Evolutionary conservation across 1,140 invertebrate species (phyloP).

Genomic region (Papilio glaucus): DNA sequence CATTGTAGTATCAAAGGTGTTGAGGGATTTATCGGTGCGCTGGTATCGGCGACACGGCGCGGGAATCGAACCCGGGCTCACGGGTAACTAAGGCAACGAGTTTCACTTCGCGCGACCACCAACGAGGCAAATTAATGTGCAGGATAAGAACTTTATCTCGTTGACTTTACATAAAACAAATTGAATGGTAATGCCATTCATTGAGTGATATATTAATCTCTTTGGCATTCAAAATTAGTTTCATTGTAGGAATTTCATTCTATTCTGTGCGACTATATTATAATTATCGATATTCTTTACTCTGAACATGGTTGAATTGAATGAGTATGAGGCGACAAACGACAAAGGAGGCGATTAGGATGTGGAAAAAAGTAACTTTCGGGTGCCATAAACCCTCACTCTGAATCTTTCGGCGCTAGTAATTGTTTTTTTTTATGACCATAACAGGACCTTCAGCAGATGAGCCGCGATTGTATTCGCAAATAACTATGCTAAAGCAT

Average conservation of each 20-base stretch:
- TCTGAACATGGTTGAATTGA: too few species aligned
- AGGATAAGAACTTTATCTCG: constrained; percentile 31
- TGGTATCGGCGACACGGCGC: constrained; percentile 62
- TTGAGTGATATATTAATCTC: constrained; percentile 5
- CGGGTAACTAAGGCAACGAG: constrained; percentile 51
- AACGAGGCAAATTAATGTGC: constrained; percentile 38
- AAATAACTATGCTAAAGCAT: not conserved
- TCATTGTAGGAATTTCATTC: not conserved
- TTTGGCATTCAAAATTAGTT: not conserved
- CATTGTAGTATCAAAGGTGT: constrained; percentile 72
- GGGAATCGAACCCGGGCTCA: constrained; percentile 66
- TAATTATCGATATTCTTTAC: too few species aligned
- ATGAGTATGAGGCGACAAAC: too few species aligned
- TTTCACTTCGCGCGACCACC: constrained; percentile 45
- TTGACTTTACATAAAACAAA: constrained; percentile 31
- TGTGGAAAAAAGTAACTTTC: too few species aligned
- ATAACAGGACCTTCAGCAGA: too few species aligned
- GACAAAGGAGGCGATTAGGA: too few species aligned
- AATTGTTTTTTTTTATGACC: too few species aligned
- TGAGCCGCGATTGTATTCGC: too few species aligned
- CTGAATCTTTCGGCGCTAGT: too few species aligned
- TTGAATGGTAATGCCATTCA: constrained; percentile 23
- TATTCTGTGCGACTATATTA: too few species aligned
- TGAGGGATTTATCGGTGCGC: constrained; percentile 69
- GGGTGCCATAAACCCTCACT: too few species aligned